phyloP scores from a whole-genome alignment of 2,888 invertebrate genomes.

The Trypoxylon attenuatum region DNA sequence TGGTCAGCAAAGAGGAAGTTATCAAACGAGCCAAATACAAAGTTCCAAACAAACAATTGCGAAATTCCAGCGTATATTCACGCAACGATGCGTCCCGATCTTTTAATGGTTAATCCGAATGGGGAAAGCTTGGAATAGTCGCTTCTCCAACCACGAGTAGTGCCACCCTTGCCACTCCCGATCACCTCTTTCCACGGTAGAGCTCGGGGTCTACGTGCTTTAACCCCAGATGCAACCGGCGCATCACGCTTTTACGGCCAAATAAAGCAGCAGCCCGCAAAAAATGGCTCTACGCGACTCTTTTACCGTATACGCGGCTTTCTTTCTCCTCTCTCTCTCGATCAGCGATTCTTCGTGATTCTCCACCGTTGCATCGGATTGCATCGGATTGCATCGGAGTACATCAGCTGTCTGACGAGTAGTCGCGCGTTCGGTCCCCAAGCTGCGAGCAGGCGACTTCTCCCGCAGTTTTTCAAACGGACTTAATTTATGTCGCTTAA shows the following conservation, averaged over 20 bases:
- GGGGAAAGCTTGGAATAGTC: slow-evolving; percentile 14
- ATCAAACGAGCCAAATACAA: slow-evolving; percentile 8
- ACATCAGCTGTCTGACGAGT: slow-evolving; percentile 32
- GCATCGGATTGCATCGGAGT: slow-evolving; percentile 23
- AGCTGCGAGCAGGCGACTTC: slow-evolving; percentile 1
- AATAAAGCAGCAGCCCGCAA: slow-evolving; percentile 40
- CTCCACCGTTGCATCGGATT: slow-evolving; percentile 14
- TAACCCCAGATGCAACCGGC: slow-evolving; percentile 24
- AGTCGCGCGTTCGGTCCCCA: too few relatives aligned
- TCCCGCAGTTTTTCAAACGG: slow-evolving; percentile 32
- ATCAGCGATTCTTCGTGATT: neutral
- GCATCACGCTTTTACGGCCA: slow-evolving; percentile 32
- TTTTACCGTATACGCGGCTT: slow-evolving; percentile 35
- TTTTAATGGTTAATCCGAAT: slow-evolving; percentile 40
- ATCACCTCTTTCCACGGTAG: neutral
- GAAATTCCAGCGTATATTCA: slow-evolving; percentile 9
- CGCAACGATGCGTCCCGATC: slow-evolving; percentile 26
- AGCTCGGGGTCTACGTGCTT: slow-evolving; percentile 19
- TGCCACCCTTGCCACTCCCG: slow-evolving; percentile 3
- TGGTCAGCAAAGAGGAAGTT: slow-evolving; percentile 30
- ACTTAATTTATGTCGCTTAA: slow-evolving; percentile 57
- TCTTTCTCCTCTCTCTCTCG: neutral
- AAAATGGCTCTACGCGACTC: slow-evolving; percentile 32
- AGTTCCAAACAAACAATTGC: slow-evolving; percentile 20
- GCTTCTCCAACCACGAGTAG: slow-evolving; percentile 21